Conservation (phyloP, 2,113 vertebrate species). For the Herpailurus yagouaroundi region DNA sequence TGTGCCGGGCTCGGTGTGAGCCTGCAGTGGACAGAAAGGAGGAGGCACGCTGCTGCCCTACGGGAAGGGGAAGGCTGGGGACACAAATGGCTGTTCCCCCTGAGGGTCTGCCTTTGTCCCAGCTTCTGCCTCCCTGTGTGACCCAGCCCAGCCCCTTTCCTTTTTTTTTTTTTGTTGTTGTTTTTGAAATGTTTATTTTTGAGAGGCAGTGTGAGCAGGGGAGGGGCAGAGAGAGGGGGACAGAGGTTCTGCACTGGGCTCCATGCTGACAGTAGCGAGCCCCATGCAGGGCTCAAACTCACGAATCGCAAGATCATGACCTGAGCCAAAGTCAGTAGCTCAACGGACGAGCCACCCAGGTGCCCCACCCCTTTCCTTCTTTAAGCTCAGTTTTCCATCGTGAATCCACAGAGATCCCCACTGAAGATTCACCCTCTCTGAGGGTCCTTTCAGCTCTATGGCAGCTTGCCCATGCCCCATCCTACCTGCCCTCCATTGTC, state of each 20-base stretch:
- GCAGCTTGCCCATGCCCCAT: background rate
- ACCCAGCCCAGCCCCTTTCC: background rate
- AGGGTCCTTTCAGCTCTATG: background rate
- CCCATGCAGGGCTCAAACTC: too few species aligned
- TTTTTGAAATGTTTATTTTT: too few species aligned
- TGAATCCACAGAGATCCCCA: background rate
- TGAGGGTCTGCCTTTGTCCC: background rate
- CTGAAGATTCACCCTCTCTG: background rate
- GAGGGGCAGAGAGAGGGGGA: too few species aligned
- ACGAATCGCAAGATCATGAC: too few species aligned
- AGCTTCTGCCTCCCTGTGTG: background rate
- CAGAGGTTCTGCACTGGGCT: too few species aligned
- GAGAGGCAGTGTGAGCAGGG: too few species aligned
- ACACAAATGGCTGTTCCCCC: background rate
- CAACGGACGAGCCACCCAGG: too few species aligned
- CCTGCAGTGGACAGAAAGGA: background rate
- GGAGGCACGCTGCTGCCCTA: background rate
- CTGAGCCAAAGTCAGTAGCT: too few species aligned
- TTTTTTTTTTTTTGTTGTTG: background rate
- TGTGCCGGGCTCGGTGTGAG: background rate
- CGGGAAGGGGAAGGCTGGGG: background rate
- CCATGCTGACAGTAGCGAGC: too few species aligned
- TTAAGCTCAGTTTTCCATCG: background rate
- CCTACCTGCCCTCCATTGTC: background rate
- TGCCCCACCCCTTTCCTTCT: background rate